Conservation (phyloP, 1,140 invertebrate species). For the Patella vulgata region DNA sequence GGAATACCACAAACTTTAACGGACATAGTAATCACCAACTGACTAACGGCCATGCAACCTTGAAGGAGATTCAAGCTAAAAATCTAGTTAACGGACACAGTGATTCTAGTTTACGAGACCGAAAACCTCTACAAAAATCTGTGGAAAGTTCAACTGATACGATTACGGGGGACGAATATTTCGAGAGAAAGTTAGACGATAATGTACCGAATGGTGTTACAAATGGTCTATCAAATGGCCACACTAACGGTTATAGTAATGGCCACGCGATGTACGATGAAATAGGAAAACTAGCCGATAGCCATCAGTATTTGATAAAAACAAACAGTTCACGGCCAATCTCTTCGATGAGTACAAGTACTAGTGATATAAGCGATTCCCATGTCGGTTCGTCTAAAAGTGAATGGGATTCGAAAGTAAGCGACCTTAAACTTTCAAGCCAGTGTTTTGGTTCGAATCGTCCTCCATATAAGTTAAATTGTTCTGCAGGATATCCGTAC, state of each 20-base stretch:
- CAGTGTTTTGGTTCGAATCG: too few relatives aligned
- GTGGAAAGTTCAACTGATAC: slow-evolving; percentile 70
- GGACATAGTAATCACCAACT: not conserved
- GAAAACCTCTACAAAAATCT: not conserved
- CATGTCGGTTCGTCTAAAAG: slow-evolving; percentile 29
- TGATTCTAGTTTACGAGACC: not conserved
- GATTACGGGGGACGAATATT: slow-evolving; percentile 58
- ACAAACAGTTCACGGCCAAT: slow-evolving; percentile 20
- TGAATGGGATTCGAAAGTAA: not conserved
- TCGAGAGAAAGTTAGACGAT: too few relatives aligned
- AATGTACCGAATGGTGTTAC: slow-evolving; percentile 4
- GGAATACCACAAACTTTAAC: slow-evolving; percentile 1
- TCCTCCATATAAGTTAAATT: too few relatives aligned
- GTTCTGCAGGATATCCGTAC: too few relatives aligned
- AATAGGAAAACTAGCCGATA: too few relatives aligned
- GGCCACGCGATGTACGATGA: too few relatives aligned
- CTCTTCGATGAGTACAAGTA: slow-evolving; percentile 63
- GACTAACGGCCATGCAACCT: too few relatives aligned
- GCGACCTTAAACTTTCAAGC: too few relatives aligned
- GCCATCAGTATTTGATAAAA: too few relatives aligned
- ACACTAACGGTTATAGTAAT: too few relatives aligned
- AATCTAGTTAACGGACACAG: slow-evolving; percentile 11
- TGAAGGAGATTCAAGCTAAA: slow-evolving; percentile 7
- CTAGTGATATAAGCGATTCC: slow-evolving; percentile 63
- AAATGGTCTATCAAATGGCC: slow-evolving; percentile 4